phyloP scores from a whole-genome alignment of 2,113 vertebrate genomes.

The Pelusios castaneus region DNA sequence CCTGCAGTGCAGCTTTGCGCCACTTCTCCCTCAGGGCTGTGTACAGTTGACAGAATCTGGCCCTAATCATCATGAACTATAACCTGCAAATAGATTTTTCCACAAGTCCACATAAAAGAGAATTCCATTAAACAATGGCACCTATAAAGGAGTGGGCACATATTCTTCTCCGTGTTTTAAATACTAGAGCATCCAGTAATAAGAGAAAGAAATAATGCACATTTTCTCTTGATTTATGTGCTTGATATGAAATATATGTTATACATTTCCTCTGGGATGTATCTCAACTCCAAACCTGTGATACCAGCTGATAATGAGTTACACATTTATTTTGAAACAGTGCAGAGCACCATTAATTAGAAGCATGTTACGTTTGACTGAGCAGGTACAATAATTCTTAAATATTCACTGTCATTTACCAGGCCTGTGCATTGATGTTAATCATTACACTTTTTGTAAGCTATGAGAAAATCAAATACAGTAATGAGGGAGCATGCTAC shows the following conservation, averaged over 20 bases:
- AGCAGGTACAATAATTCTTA: constrained; percentile 56
- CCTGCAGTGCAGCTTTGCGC: background rate
- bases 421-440: constrained; percentile 20
- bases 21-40: background rate
- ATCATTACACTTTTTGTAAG: constrained; percentile 47
- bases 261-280: constrained; percentile 69
- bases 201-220: background rate
- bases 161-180: fast-evolving
- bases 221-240: constrained; percentile 58
- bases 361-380: constrained; percentile 64
- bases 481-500: background rate
- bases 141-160: background rate
- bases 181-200: background rate
- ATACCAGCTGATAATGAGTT: constrained; percentile 71
- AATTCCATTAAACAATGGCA: fast-evolving
- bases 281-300: constrained; percentile 51
- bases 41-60: background rate
- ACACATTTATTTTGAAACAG: constrained; percentile 70
- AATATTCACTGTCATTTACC: constrained; percentile 52
- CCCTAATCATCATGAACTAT: background rate
- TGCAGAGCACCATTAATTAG: constrained; percentile 64
- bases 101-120: background rate
- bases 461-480: constrained; percentile 3
- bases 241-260: constrained; percentile 61
- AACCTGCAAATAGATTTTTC: background rate